Evolutionary conservation across 2,797 vertebrate genomes (phyloP).

Genomic region (Dipus sagitta): DNA sequence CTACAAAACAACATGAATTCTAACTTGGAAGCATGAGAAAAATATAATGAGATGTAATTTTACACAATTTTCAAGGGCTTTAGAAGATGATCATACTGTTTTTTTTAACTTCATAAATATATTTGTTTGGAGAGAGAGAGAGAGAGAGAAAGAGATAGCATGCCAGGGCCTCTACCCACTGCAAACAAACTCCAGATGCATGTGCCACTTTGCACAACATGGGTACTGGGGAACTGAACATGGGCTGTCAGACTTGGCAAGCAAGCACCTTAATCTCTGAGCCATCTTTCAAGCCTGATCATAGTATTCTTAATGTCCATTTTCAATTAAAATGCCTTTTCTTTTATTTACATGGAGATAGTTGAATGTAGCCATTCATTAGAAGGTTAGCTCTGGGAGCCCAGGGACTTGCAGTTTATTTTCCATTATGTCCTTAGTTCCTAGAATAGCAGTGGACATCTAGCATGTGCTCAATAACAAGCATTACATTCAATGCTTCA

Average conservation of each 20-base stretch:
- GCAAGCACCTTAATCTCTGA: too few species aligned
- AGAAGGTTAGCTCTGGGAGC: not conserved
- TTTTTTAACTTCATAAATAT: not conserved
- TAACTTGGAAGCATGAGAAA: slow-evolving; percentile 2
- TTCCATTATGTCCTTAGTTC: not conserved
- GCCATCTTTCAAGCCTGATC: too few species aligned
- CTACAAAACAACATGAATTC: not conserved
- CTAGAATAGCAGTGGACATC: not conserved
- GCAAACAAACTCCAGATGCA: too few species aligned
- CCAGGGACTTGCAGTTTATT: not conserved
- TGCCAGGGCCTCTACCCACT: too few species aligned
- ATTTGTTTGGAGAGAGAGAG: too few species aligned
- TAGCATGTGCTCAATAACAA: not conserved
- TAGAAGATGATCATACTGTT: not conserved
- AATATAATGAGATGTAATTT: not conserved
- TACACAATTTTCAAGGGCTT: not conserved
- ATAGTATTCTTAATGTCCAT: not conserved
- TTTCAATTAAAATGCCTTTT: slow-evolving; percentile 6
- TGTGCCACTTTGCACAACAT: too few species aligned
- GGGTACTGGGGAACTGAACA: too few species aligned
- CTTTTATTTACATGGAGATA: not conserved
- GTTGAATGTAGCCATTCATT: not conserved
- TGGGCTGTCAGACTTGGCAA: too few species aligned
- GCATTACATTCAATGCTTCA: not conserved
- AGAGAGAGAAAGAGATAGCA: too few species aligned